phyloP scores from a whole-genome alignment of 2,113 vertebrate genomes.

The Gambusia holbrooki region DNA sequence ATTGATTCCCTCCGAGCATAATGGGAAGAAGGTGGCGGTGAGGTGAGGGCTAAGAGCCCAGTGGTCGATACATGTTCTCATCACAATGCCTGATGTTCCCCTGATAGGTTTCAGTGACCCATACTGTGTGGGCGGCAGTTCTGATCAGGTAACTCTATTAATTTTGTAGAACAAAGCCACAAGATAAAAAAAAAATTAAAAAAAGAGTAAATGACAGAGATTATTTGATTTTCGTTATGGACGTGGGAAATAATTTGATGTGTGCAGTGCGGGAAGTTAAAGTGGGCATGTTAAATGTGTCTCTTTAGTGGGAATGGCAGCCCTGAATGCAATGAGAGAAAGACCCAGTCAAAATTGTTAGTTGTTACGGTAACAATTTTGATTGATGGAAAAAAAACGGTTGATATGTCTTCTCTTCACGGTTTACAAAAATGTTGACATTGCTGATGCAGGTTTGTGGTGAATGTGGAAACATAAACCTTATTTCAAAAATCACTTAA shows the following conservation, averaged over 20 bases:
- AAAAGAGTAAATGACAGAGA: not conserved
- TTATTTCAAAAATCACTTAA: too few species aligned
- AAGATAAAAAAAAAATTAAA: not conserved
- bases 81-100: constrained; percentile 54
- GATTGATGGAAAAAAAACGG: not conserved
- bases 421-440: too few species aligned
- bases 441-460: too few species aligned
- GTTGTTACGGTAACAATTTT: not conserved
- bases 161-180: constrained; percentile 33
- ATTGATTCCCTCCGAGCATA: constrained; percentile 74
- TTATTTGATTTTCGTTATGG: constrained; percentile 35
- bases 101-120: constrained; percentile 35
- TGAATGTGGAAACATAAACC: too few species aligned
- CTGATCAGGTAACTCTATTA: constrained; percentile 38
- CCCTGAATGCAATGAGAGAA: not conserved
- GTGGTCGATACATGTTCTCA: constrained; percentile 55
- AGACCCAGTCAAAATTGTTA: not conserved
- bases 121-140: constrained; percentile 17
- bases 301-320: constrained; percentile 7
- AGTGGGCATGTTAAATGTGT: not conserved
- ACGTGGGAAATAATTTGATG: constrained; percentile 27
- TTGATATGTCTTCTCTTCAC: too few species aligned
- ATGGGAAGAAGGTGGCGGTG: constrained; percentile 55
- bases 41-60: constrained; percentile 60
- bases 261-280: constrained; percentile 7